A percentile compares a stretch with the other conserved stretches of the same genome.
Conservation (phyloP, 2,113 vertebrate genomes). For the Pseudorectes ferrugineus region DNA sequence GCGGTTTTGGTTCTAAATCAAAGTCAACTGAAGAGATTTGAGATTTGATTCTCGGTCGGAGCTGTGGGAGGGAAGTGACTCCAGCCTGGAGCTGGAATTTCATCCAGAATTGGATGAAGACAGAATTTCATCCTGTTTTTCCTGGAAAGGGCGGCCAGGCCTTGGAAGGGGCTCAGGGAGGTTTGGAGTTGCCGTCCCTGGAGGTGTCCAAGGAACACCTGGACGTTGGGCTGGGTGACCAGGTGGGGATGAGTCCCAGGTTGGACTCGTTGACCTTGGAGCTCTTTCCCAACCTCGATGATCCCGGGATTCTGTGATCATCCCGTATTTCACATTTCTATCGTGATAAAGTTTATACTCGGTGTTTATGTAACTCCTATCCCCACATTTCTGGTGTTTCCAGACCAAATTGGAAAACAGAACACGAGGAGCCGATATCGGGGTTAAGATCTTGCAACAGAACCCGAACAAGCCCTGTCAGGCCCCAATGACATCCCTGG, state of each 20-base stretch:
- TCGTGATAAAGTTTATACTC: fast-evolving
- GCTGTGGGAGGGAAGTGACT: background rate
- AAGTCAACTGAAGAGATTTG: background rate
- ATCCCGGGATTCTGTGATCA: fast-evolving
- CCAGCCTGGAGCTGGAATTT: background rate
- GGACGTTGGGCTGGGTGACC: background rate
- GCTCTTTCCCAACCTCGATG: background rate
- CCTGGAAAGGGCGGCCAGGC: background rate
- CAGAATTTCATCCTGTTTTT: background rate
- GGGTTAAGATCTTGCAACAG: constrained; percentile 30
- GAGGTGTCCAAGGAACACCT: background rate
- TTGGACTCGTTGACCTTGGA: background rate
- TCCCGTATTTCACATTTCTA: fast-evolving
- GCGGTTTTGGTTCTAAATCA: background rate
- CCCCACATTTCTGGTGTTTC: background rate
- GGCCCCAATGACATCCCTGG: background rate
- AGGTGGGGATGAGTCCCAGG: fast-evolving
- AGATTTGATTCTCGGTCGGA: background rate
- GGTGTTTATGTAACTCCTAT: fast-evolving
- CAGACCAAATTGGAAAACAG: background rate
- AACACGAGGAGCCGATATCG: background rate
- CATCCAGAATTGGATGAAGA: background rate
- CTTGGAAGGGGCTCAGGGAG: background rate
- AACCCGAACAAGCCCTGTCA: background rate
- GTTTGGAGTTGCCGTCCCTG: background rate